Conservation (phyloP, 2,113 vertebrate genomes). For the Crotophaga sulcirostris region DNA sequence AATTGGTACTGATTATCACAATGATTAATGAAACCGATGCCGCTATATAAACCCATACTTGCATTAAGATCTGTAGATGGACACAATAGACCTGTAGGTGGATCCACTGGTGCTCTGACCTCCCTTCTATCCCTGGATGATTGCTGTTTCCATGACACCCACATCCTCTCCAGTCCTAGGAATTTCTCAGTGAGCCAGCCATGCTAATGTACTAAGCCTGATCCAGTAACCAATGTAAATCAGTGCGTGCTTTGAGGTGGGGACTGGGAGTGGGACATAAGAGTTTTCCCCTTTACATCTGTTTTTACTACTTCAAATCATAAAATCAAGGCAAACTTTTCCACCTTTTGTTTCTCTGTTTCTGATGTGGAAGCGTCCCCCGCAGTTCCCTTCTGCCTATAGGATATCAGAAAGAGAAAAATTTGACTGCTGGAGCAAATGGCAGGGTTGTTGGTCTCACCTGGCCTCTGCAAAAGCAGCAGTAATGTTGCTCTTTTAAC, state of each 20-base stretch:
- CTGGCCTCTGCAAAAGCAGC: background rate
- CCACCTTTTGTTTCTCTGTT: background rate
- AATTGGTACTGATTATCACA: conserved; percentile 1
- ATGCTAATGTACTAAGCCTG: background rate
- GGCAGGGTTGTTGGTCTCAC: background rate
- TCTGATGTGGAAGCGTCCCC: background rate
- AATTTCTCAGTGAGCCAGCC: background rate
- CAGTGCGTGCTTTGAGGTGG: background rate
- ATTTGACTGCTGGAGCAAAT: background rate
- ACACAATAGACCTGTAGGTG: background rate
- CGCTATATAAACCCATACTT: conserved; percentile 10
- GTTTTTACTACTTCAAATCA: background rate
- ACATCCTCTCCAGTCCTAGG: background rate
- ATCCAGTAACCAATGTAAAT: background rate
- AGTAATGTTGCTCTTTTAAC: background rate
- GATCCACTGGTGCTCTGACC: background rate
- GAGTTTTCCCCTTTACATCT: background rate
- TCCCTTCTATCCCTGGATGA: background rate
- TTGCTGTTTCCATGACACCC: conserved; percentile 25
- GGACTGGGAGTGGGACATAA: background rate
- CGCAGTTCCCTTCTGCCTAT: background rate
- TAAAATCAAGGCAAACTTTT: rapidly evolving
- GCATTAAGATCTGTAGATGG: background rate
- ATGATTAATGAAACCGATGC: conserved; percentile 13
- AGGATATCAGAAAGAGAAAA: background rate